Base-by-base conservation (phyloP, 2,797 vertebrate genomes). In the Scolopax rusticola region DNA sequence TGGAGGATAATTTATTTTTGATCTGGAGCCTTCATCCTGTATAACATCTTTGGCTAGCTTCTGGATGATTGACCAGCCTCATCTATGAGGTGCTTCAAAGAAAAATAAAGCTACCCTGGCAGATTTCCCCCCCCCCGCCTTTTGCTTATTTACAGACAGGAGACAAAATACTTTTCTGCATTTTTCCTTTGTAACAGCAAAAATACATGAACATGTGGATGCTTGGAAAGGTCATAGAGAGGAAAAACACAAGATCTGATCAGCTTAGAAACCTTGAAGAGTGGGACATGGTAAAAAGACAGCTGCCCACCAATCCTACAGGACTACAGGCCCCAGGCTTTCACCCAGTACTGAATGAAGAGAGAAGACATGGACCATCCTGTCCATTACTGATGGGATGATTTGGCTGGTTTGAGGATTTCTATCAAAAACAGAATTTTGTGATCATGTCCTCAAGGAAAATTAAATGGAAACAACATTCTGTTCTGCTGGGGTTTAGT, bases 61-160 rank as follows among this genome's bases (percentile, higher is more conserved):
- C 75, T 94, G 86, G 84, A 53, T 90, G 78, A 91, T 43, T 89
- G 92, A 95, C 92, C 87, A 78, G 71, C 60, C 90, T 77, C 93
- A 93, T 85, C 81, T 60, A 80, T 92, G 81, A 85, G 28, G 77
- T 74, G 48, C 48, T 89, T 89, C 85, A 90, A 89, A 93, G 33
- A 8, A 92, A 90, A 75, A 79, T 23, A 40, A 88, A 67, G 19
- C 32, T 28, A 23, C 60, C 53, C 75, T 79, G 80, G 41, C 65
- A 93, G 50, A 24, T 18, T 75, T 8, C 36, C 36, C 36, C 36
- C 36, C 36, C 63, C 23, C 2, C 8, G 13, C 15, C 3, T 7
- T 60, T 82, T 36, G 8, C 48, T 73, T 67, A 57, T 54, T 41
- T 41, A 2, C 30, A 43, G 47, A 16, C 15, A 38, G 47, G 9